Conservation (phyloP, 2,888 invertebrate genomes). For the Opisthograptis luteolata region DNA sequence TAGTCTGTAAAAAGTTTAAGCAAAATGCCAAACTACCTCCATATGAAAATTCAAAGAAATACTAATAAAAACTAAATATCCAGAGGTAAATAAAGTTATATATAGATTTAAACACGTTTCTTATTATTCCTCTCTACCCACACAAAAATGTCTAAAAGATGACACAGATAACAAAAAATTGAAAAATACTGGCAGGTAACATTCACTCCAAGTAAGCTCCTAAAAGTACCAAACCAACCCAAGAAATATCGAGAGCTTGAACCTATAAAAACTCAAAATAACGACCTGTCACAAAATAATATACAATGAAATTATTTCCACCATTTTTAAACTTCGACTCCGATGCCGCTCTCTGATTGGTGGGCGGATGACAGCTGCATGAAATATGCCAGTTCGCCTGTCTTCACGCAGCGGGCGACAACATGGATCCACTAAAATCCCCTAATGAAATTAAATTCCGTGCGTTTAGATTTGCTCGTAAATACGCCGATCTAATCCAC, state of each 20-base stretch:
- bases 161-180: background rate
- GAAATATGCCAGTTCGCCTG: conserved; percentile 72
- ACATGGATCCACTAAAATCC: conserved; percentile 79
- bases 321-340: conserved; percentile 77
- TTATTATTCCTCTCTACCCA: too few species aligned
- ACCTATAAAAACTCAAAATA: conserved; percentile 79
- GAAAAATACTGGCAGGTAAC: background rate
- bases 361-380: conserved; percentile 76
- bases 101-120: too few species aligned
- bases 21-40: too few species aligned
- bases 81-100: too few species aligned
- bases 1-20: too few species aligned
- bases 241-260: conserved; percentile 71
- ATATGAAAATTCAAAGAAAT: too few species aligned
- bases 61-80: too few species aligned
- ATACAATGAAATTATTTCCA: conserved; percentile 83
- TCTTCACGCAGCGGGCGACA: conserved; percentile 80
- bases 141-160: background rate
- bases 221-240: conserved; percentile 45
- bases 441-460: conserved; percentile 84
- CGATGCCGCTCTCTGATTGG: conserved; percentile 66
- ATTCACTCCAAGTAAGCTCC: background rate
- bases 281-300: conserved; percentile 84
- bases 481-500: conserved; percentile 81
- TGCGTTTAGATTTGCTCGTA: conserved; percentile 80